Conservation (phyloP, 2,113 vertebrate species). For the Carlito syrichta region DNA sequence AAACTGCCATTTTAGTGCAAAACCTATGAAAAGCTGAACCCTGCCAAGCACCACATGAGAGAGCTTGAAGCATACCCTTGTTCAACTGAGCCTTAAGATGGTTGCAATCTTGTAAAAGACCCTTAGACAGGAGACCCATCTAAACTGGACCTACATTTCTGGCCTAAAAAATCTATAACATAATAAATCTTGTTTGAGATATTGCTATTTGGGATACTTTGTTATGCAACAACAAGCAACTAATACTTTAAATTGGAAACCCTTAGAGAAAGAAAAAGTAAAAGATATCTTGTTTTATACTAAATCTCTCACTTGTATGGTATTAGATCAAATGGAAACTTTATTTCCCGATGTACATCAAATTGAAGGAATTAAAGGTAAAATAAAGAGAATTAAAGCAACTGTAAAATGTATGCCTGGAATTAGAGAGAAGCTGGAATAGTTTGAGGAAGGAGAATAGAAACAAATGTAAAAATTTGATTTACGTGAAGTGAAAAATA, state of each 20-base stretch:
- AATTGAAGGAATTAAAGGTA: neutral
- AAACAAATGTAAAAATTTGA: neutral
- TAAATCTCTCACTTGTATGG: neutral
- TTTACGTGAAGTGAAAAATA: neutral
- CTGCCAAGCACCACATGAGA: neutral
- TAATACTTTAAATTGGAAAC: neutral
- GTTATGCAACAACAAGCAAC: neutral
- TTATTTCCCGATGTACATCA: neutral
- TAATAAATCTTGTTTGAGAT: neutral
- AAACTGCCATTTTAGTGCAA: neutral
- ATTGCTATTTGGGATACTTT: neutral
- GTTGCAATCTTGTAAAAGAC: neutral
- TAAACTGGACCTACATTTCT: neutral
- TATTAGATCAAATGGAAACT: neutral
- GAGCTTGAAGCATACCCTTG: neutral
- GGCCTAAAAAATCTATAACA: neutral
- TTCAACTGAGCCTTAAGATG: neutral
- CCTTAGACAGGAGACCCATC: neutral
- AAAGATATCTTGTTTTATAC: neutral
- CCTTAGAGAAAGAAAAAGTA: neutral
- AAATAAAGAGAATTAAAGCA: neutral
- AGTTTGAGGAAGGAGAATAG: neutral
- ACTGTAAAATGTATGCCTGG: neutral
- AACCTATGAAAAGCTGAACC: neutral
- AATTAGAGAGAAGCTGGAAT: neutral